Base-by-base conservation (phyloP, 2,888 invertebrate genomes). In the Drosophila falleni region DNA sequence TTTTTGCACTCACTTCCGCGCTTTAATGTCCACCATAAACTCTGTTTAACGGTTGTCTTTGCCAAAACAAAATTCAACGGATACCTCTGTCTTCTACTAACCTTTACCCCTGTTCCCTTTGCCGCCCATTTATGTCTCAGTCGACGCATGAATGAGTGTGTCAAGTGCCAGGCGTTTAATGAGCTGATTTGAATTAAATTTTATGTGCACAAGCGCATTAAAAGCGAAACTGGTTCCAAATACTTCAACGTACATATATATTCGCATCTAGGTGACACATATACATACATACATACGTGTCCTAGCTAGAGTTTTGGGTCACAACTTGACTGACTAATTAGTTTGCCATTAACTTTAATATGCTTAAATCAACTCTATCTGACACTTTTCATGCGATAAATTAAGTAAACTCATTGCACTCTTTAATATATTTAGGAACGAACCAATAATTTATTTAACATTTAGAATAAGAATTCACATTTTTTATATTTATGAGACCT, bases 1-100 rank as follows among this genome's bases (percentile, higher is more conserved):
- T 44, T 78, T 69, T 80, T 23, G 84, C 73, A 83, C 73, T 83
- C 75, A 83, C 84, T 87, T 84, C 87, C 84, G 84, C 63, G 54
- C 89, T 89, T 89, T 89, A 84, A 84, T 84, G 84, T 87, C 56
- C 71, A 72, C 69, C 89, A 84, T 89, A 84, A 84, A 84, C 87
- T 71, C 69, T 71, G 75, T 87, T 89, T 89, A 75, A 83, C 75
- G 87, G 63, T 71, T 19, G 59, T 49, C 42, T 35, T 54, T 70
- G 72, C 65, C 78, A 71, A 80, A 77, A 71, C 71, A 75, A 67
- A 75, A 72, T 60, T 67, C 42, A 44, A 44, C 58, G 63, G 55
- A 66, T 15, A 11, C 41, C 26, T 2, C 53, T 42, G n/a, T 11
- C 42, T 54, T 16, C 37, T 37, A 35, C 31, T 47, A 39, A n/a